Evolutionary conservation across 2,888 invertebrate species (phyloP).

Genomic region (Gortyna flavago): DNA sequence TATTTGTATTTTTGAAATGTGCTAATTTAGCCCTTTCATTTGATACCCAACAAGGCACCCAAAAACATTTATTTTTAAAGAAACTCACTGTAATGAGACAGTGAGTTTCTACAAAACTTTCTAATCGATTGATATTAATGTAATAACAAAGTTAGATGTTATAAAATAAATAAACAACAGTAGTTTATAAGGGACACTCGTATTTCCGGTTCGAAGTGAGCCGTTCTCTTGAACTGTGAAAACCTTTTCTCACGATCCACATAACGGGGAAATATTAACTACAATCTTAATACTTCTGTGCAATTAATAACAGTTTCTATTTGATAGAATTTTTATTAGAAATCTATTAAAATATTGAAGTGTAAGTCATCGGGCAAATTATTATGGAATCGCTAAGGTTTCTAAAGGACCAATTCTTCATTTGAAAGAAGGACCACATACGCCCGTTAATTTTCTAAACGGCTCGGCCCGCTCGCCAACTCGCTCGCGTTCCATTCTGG

Average conservation of each 20-base stretch:
- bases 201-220: constrained; percentile 53
- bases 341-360: neutral
- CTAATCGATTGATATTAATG: constrained; percentile 11
- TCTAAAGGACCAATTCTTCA: constrained; percentile 16
- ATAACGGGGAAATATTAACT: constrained; percentile 38
- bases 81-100: no score
- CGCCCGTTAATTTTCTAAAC: constrained; percentile 68
- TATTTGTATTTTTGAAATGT: no score
- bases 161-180: constrained; percentile 41
- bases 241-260: constrained; percentile 62
- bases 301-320: constrained; percentile 8
- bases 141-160: constrained; percentile 16
- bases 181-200: constrained; percentile 41
- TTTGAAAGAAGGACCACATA: constrained; percentile 43
- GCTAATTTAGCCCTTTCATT: no score
- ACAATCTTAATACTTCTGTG: constrained; percentile 27
- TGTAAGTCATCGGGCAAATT: neutral
- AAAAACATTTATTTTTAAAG: no score
- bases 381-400: neutral
- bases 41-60: no score
- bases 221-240: constrained; percentile 40
- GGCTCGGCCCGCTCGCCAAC: constrained; percentile 66
- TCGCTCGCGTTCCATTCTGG: constrained; percentile 79
- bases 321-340: neutral
- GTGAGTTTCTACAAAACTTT: constrained; percentile 2